Base-by-base conservation (phyloP, 2,797 vertebrate species). In the Podarcis lilfordi region DNA sequence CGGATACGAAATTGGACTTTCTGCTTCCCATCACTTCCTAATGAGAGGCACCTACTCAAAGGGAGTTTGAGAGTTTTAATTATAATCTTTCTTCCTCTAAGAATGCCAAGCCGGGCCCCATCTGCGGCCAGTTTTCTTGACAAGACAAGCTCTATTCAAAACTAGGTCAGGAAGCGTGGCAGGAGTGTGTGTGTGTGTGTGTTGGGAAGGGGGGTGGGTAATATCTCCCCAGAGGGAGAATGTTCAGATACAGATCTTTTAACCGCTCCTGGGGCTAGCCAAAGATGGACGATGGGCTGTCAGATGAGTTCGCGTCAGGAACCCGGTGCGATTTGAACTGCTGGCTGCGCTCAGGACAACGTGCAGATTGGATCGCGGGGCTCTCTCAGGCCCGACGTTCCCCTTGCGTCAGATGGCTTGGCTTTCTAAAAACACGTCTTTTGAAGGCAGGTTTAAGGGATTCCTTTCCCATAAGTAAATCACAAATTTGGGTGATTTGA, bases 31-130 rank as follows among this genome's bases (percentile, higher is more conserved):
- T 19, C 0, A 66, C 80, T 84, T 75, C 85, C 45, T 84, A 89
- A 92, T 75, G 92, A 91, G 85, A 55, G 32, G 43, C 89, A 85
- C 0, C 35, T 86, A 32, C 19, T 0, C 13, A 13, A 86, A 93
- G 75, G 19, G 0, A 78, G 76, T 75, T 74, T 87, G 90, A 37
- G 88, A 90, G 91, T 72, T 93, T 89, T 93, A 91, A 92, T 89
- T 91, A 87, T 87, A 69, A 92, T 84, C 91, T 91, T 55, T 71
- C 89, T 91, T 90, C 43, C 89, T 83, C 7, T 0, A 19, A 43
- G 79, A 88, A 87, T 83, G 80, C 85, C 85, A 84, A 92, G 86
- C 43, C 1, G n/a, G 69, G 43, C 32, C 37, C 77, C 59, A 84
- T 74, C 80, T 72, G 45, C 35, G 10, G 82, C 69, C 13, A 80